Percentiles rank a stretch among this genome's conserved stretches.
Evolutionary conservation across 1,140 invertebrate species (phyloP).

Genomic region (Euschistus heros): DNA sequence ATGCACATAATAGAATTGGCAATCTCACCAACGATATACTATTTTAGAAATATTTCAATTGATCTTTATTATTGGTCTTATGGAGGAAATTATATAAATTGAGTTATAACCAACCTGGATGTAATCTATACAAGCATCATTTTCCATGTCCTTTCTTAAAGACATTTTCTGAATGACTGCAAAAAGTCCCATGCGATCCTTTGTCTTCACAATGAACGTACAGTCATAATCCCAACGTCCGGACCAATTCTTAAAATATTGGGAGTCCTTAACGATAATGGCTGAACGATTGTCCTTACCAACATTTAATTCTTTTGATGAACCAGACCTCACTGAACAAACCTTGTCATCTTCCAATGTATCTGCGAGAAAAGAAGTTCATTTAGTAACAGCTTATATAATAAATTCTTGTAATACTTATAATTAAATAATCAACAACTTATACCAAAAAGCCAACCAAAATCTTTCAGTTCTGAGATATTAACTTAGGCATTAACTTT

Average conservation of each 20-base stretch:
- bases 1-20: too few species aligned
- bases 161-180: conserved; percentile 31
- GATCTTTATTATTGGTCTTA: too few species aligned
- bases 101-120: conserved; percentile 27
- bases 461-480: background rate
- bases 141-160: conserved; percentile 26
- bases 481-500: background rate
- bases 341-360: conserved; percentile 3
- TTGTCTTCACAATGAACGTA: conserved; percentile 21
- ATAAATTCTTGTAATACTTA: too few species aligned
- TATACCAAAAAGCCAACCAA: background rate
- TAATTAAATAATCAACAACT: too few species aligned
- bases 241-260: conserved; percentile 9
- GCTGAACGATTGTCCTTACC: conserved; percentile 6
- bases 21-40: too few species aligned
- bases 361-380: background rate
- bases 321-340: background rate
- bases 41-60: too few species aligned
- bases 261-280: background rate
- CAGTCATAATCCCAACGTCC: conserved; percentile 25
- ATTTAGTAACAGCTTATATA: background rate
- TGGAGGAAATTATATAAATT: too few species aligned
- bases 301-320: background rate
- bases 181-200: conserved; percentile 25
- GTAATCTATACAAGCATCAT: conserved; percentile 30